Evolutionary conservation across 2,113 vertebrate genomes (phyloP).

Genomic region (Sinocyclocheilus rhinocerous): DNA sequence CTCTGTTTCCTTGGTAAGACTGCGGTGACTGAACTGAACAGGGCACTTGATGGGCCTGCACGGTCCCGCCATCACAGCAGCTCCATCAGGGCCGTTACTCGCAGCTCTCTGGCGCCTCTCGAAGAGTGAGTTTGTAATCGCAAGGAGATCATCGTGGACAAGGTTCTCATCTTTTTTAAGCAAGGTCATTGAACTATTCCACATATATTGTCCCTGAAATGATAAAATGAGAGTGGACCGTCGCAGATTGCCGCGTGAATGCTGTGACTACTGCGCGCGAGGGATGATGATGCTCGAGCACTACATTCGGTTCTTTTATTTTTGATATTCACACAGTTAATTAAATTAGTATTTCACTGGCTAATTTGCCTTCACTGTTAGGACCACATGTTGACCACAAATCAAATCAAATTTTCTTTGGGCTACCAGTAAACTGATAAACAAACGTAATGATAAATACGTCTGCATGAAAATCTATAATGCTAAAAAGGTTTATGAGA

Average conservation of each 20-base stretch:
- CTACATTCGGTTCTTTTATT: background rate
- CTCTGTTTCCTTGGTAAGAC: background rate
- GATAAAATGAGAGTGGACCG: slow-evolving; percentile 46
- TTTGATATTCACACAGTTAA: background rate
- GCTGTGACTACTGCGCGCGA: background rate
- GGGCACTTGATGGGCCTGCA: background rate
- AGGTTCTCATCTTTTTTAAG: slow-evolving; percentile 48
- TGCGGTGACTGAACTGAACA: slow-evolving; percentile 1
- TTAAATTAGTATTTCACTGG: background rate
- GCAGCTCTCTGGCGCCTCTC: slow-evolving; percentile 92
- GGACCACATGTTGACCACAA: background rate
- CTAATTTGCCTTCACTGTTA: background rate
- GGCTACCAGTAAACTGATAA: background rate
- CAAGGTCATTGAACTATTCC: slow-evolving; percentile 43
- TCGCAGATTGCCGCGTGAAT: background rate
- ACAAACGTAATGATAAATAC: background rate
- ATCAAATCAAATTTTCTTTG: background rate
- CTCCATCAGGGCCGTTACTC: slow-evolving; percentile 62
- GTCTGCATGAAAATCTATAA: background rate
- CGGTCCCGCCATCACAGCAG: slow-evolving; percentile 56
- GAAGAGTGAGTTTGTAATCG: slow-evolving; percentile 77
- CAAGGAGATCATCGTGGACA: slow-evolving; percentile 70
- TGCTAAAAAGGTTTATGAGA: background rate
- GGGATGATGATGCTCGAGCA: background rate
- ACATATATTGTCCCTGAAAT: slow-evolving; percentile 47